Conservation (phyloP, 2,797 vertebrate species). For the Menidia menidia region DNA sequence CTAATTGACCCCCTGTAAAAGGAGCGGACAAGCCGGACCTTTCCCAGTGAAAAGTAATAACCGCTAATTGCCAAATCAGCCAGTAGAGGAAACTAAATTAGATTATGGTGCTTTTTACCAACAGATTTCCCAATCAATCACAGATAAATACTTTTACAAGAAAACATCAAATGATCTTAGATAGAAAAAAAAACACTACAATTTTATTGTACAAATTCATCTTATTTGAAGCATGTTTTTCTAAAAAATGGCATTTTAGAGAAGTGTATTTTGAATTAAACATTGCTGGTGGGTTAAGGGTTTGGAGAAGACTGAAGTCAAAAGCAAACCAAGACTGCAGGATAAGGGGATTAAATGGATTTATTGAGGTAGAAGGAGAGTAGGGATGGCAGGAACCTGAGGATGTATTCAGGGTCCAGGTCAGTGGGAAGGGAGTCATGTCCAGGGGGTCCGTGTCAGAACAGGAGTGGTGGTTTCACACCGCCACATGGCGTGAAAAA, state of each 20-base stretch:
- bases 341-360: no score
- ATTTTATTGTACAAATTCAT: not conserved
- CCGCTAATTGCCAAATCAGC: slow-evolving; percentile 71
- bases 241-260: not conserved
- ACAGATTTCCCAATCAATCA: slow-evolving; percentile 24
- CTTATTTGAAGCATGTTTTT: not conserved
- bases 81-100: slow-evolving; percentile 48
- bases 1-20: slow-evolving; percentile 82
- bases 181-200: not conserved
- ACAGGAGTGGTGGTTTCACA: no score
- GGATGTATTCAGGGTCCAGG: no score
- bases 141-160: not conserved
- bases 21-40: slow-evolving; percentile 65
- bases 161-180: not conserved
- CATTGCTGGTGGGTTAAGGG: no score
- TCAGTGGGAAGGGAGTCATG: no score
- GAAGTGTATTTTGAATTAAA: not conserved
- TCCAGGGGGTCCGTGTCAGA: no score
- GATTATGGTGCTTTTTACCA: slow-evolving; percentile 15
- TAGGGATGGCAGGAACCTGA: no score
- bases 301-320: no score
- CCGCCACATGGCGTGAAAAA: no score
- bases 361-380: no score
- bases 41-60: slow-evolving; percentile 69
- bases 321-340: no score